A percentile compares a stretch with the other conserved stretches of the same genome.
Conservation (phyloP, 2,113 vertebrate species). For the Glaucidium brasilianum region DNA sequence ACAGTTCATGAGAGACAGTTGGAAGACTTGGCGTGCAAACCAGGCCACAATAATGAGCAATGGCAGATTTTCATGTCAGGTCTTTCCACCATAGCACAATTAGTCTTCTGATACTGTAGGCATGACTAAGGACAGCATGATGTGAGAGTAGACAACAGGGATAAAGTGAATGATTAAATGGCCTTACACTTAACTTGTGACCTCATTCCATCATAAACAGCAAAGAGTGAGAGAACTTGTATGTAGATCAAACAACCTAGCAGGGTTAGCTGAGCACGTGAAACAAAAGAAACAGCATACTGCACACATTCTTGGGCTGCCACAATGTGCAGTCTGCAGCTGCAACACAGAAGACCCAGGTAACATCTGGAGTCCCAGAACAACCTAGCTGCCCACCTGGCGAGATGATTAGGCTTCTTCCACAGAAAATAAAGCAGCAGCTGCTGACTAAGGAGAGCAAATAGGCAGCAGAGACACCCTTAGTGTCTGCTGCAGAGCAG, state of each 20-base stretch:
- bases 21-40: background rate
- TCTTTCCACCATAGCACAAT: background rate
- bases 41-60: background rate
- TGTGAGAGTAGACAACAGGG: background rate
- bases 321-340: background rate
- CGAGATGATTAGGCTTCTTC: background rate
- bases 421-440: background rate
- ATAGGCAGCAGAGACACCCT: background rate
- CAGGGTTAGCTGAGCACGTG: background rate
- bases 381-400: background rate
- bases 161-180: background rate
- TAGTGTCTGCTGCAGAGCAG: background rate
- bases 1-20: background rate
- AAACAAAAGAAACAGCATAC: background rate
- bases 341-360: background rate
- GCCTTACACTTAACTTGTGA: constrained; percentile 4
- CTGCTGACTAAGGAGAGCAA: background rate
- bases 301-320: background rate
- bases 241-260: background rate
- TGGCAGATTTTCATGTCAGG: background rate
- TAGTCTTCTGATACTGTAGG: background rate
- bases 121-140: background rate
- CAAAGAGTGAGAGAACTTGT: background rate
- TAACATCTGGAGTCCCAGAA: background rate
- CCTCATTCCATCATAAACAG: constrained; percentile 23